Conservation (phyloP, 1,140 invertebrate species). For the Drosophila lacertosa region DNA sequence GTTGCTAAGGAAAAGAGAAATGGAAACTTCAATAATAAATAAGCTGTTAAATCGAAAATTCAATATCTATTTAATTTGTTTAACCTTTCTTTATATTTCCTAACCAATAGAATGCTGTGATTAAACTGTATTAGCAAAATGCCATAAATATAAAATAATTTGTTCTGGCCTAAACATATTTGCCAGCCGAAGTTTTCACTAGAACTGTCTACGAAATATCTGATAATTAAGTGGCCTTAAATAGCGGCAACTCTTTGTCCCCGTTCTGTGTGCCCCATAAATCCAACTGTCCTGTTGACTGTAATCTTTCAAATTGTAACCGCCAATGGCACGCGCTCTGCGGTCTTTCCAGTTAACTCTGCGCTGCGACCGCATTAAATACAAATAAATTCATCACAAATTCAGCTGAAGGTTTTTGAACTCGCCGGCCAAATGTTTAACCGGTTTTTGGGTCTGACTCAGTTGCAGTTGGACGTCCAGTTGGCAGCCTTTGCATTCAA, state of each 20-base stretch:
- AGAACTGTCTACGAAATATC: constrained; percentile 43
- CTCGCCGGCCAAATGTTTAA: constrained; percentile 50
- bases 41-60: no score
- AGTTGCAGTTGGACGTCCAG: constrained; percentile 19
- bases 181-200: not conserved
- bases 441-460: constrained; percentile 33
- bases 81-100: no score
- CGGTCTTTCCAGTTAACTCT: not conserved
- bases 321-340: constrained; percentile 64
- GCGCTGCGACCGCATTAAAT: constrained; percentile 52
- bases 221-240: constrained; percentile 50
- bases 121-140: no score
- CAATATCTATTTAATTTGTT: no score
- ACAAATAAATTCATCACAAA: constrained; percentile 71
- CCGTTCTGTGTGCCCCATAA: constrained; percentile 11
- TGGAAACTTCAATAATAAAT: no score
- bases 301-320: constrained; percentile 38
- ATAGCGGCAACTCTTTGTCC: constrained; percentile 50
- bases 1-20: no score
- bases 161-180: not conserved
- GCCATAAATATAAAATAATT: no score
- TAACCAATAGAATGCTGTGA: no score
- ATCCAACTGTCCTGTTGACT: constrained; percentile 12
- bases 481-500: constrained; percentile 47
- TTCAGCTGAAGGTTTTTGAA: constrained; percentile 62